Percentiles rank a stretch among this genome's conserved stretches.
Evolutionary conservation across 2,888 invertebrate genomes (phyloP).

Genomic region (Cephus sareptanus): DNA sequence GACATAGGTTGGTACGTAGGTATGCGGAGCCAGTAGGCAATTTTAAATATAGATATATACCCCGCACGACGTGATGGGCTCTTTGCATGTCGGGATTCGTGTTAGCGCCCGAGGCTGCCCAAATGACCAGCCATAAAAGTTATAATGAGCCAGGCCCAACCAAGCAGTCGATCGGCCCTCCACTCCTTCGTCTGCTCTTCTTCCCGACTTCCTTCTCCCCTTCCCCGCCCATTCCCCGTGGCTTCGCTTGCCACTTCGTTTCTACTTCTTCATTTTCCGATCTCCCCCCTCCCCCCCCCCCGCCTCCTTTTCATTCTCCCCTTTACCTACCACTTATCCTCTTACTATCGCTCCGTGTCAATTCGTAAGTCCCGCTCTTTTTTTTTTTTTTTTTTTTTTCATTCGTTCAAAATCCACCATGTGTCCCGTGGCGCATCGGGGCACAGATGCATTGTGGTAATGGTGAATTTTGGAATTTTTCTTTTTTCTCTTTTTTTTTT

Average conservation of each 20-base stretch:
- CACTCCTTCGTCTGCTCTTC: slow-evolving; percentile 24
- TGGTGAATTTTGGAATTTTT: neutral
- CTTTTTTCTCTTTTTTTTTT: neutral
- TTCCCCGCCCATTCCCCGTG: slow-evolving; percentile 5
- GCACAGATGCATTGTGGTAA: neutral
- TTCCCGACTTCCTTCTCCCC: slow-evolving; percentile 26
- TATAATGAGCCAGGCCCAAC: slow-evolving; percentile 47
- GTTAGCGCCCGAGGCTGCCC: slow-evolving; percentile 40
- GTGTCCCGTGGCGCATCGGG: neutral
- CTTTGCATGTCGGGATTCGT: slow-evolving; percentile 48
- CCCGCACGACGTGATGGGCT: slow-evolving; percentile 15
- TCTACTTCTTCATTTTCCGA: slow-evolving; percentile 6
- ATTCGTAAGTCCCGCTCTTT: neutral
- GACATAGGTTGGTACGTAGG: neutral
- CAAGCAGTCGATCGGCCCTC: slow-evolving; percentile 38
- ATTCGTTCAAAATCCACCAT: neutral
- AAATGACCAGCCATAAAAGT: slow-evolving; percentile 55
- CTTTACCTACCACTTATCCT: slow-evolving; percentile 1
- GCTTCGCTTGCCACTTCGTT: slow-evolving; percentile 7
- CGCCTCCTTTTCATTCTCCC: neutral
- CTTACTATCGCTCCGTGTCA: neutral
- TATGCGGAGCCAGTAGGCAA: neutral
- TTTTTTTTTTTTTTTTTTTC: neutral
- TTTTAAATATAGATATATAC: slow-evolving; percentile 4
- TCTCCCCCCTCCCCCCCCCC: neutral